Evolutionary conservation across 2,888 invertebrate species (phyloP), one percentile per base, ranked within the genome.

Genomic region (Morpho achilles): DNA sequence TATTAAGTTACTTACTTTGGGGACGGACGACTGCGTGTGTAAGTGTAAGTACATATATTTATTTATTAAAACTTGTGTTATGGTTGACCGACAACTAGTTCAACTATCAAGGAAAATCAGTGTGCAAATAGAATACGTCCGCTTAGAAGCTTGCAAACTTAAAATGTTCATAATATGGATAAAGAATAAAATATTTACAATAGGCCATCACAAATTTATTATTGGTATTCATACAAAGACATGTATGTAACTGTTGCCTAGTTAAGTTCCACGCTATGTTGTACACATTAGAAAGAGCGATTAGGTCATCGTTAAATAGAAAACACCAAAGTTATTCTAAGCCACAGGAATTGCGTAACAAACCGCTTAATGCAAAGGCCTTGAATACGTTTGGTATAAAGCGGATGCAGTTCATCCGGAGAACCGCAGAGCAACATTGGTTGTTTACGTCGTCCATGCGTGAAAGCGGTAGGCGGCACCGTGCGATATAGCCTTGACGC

Each of bases 391-490:
- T 61, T 67, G 56, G 62, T 63, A 44, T 42, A 70, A 72, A 74
- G 73, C 82, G 84, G 84, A 82, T 79, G 72, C 74, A 71, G 76
- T 76, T 77, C 76, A 77, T 74, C 64, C 66, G 61, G 65, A 72
- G 70, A 76, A 79, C 79, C 79, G 74, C 79, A 51, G 74, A 77
- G 78, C 82, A 81, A 84, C 79, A 80, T 79, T 73, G 76, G 77
- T 74, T 73, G 72, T 74, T 73, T 70, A 62, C 65, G 64, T 65
- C 67, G 59, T 64, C 56, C 71, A 51, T 43, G 71, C 50, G 88
- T 80, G 89, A 89, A 90, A 89, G 89, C 82, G 77, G 66, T 78
- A 71, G 71, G 89, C 82, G 77, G 67, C 78, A 71, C 71, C 76
- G 75, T 79, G 80, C 77, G 80, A 72, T 75, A 70, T 47, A 16